These are phyloP conservation scores for Manis javanica DNA, from an alignment of 2,797 vertebrate genomes.

Conservation along the genomic window DNA sequence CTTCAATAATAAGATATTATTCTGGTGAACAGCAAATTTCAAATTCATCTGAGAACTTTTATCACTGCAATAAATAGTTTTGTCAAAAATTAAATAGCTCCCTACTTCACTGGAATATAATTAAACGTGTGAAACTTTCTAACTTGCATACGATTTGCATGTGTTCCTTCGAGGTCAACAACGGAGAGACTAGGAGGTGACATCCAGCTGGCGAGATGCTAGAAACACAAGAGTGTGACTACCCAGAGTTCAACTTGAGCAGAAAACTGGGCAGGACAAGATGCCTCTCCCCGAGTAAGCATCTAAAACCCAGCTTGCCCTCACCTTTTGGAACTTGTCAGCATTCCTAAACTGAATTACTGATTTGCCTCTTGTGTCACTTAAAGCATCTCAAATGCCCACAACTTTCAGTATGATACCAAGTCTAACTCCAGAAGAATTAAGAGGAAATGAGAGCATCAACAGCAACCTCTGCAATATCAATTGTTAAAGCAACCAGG, in stretches of 20 bases:
- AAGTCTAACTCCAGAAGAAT: neutral
- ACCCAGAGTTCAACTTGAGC: neutral
- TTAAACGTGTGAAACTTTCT: conserved; percentile 52
- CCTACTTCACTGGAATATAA: conserved; percentile 58
- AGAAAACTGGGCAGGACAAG: neutral
- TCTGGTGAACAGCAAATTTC: conserved; percentile 47
- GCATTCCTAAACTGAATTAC: neutral
- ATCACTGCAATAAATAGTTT: neutral
- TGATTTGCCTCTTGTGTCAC: neutral
- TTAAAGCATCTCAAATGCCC: neutral
- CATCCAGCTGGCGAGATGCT: neutral
- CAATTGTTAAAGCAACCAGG: neutral
- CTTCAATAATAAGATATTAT: conserved; percentile 13
- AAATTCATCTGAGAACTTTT: conserved; percentile 41
- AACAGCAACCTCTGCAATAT: neutral
- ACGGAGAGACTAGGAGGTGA: neutral
- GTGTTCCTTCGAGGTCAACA: conserved; percentile 4
- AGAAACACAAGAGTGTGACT: neutral
- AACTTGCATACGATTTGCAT: conserved; percentile 54
- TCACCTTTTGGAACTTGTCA: neutral
- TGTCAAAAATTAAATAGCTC: conserved; percentile 52
- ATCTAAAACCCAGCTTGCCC: neutral
- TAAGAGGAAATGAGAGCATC: neutral
- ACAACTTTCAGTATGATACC: neutral
- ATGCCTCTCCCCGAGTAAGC: neutral